A percentile compares a stretch with the other conserved stretches of the same genome.
These are phyloP conservation scores for Meda fulgida DNA, from an alignment of 2,797 vertebrate genomes.

Conservation along the genomic window DNA sequence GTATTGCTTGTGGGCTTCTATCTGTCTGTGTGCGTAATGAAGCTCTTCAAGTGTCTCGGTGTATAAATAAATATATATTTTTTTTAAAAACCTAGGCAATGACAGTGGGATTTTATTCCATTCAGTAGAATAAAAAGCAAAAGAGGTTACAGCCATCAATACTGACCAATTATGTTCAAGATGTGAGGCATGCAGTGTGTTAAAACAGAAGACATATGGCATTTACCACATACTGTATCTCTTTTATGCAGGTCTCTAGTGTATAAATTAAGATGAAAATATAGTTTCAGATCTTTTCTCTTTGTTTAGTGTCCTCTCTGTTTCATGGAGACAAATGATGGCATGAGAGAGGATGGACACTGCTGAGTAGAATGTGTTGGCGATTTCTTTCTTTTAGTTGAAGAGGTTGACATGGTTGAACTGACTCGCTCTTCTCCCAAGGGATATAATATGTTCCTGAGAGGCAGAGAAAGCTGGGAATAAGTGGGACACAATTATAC, in stretches of 20 bases:
- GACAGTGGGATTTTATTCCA: background rate
- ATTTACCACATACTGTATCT: background rate
- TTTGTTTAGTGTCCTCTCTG: background rate
- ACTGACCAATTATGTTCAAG: background rate
- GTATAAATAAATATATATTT: background rate
- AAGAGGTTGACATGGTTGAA: background rate
- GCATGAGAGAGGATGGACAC: background rate
- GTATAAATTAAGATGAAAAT: conserved; percentile 36
- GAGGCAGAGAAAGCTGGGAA: background rate
- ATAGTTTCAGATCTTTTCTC: background rate
- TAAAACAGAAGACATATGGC: background rate
- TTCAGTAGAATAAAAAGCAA: background rate
- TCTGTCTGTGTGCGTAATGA: conserved; percentile 32
- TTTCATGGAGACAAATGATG: background rate
- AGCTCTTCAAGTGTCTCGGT: background rate
- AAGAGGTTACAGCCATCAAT: background rate
- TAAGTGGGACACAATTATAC: background rate
- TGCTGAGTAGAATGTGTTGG: conserved; percentile 1
- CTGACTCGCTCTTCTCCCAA: background rate
- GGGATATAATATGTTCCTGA: conserved; percentile 3
- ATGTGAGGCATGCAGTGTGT: background rate
- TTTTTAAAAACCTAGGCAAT: background rate
- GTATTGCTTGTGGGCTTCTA: conserved; percentile 13
- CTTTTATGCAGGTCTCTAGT: background rate
- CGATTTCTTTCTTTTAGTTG: background rate